Evolutionary conservation across 2,113 vertebrate species (phyloP), one percentile per base, ranked within the genome.

Genomic region (Empidonax alnorum): DNA sequence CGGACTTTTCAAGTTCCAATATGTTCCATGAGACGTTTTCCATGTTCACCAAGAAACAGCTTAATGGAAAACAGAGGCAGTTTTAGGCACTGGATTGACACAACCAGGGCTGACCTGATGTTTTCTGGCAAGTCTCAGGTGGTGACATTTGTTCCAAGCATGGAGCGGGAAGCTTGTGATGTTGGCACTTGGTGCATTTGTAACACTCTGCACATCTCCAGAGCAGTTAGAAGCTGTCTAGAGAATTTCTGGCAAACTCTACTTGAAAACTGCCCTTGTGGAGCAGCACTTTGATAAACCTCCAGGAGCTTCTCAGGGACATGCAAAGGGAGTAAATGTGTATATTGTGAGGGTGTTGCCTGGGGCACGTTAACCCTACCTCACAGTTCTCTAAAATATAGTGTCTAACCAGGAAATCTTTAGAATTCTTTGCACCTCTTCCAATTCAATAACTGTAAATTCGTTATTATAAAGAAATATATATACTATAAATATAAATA

Each of bases 111-210:
- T 83, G 92, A 95, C 94, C 72, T 12, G 42, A 47, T n/a, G 83
- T 92, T 84, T 96, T 72, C 95, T 63, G 75, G 92, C 95, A 94
- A 95, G 28, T 87, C 89, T 83, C 94, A 94, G 90, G 91, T 56
- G 56, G 71, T 93, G 95, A 95, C 80, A 62, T 96, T 97, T 97
- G 96, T 96, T 97, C 96, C 97, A 97, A 96, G 84, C 24, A 4
- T 7, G 17, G 78, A 93, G 89, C 75, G 90, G 94, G 85, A 97
- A 95, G 82, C 75, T 68, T 87, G 85, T 81, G 90, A 55, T 75
- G 19, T 31, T 35, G 41, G 82, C 73, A 68, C 84, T 92, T 46
- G 33, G 47, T 86, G 66, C 7, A 3, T 55, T 46, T 42, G 89
- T 96, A 95, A 90, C 94, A 82, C 89, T 84, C 61, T 94, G 96